Conservation (phyloP, 2,113 vertebrate species). For the Leptodactylus fuscus region DNA sequence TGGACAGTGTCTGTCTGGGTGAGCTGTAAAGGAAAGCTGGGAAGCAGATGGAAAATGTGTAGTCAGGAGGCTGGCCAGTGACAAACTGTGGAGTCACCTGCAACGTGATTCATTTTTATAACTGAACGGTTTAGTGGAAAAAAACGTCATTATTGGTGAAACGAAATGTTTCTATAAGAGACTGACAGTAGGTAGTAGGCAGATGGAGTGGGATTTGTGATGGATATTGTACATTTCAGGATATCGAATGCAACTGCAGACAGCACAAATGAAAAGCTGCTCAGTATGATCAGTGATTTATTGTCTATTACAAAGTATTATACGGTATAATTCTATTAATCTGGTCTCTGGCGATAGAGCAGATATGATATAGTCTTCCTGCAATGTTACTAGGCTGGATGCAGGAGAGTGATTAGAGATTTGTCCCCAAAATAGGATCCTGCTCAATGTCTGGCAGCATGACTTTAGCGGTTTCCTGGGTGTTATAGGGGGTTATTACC, state of each 20-base stretch:
- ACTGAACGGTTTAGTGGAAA: background rate
- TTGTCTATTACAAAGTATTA: background rate
- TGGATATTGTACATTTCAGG: background rate
- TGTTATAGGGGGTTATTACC: too few species aligned
- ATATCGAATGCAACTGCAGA: background rate
- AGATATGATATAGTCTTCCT: background rate
- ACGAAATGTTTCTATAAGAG: background rate
- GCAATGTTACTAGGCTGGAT: background rate
- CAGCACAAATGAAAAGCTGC: background rate
- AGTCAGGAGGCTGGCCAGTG: background rate
- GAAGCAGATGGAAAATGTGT: constrained; percentile 35
- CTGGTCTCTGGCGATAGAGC: background rate
- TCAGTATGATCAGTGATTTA: background rate
- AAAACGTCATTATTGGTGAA: background rate
- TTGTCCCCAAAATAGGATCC: background rate
- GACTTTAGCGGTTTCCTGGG: too few species aligned
- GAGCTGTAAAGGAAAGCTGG: constrained; percentile 1
- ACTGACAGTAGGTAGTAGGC: constrained; percentile 7
- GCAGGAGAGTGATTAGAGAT: background rate
- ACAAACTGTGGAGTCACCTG: constrained; percentile 22
- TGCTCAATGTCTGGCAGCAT: too few species aligned
- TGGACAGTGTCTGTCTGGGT: background rate
- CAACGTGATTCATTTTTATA: background rate
- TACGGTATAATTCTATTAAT: too few species aligned
- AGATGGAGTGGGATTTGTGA: background rate